These are phyloP conservation scores for Acrocephalus arundinaceus DNA, from an alignment of 2,113 vertebrate genomes.

Conservation along the genomic window DNA sequence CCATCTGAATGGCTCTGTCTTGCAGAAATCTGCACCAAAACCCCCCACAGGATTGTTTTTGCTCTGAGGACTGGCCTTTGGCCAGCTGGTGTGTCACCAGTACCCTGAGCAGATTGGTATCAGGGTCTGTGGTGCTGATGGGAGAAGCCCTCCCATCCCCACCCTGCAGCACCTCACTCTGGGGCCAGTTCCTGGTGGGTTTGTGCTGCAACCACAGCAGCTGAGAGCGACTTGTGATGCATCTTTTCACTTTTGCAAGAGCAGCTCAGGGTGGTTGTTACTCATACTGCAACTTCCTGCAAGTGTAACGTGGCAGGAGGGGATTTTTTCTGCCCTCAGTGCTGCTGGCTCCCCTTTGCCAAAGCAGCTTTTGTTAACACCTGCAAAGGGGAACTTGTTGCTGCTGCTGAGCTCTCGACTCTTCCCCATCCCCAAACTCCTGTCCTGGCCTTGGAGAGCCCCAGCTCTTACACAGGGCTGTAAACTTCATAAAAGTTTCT, in stretches of 20 bases:
- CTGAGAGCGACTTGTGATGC: rapidly evolving
- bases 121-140: not conserved
- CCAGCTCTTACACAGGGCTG: not conserved
- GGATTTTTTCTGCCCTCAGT: not conserved
- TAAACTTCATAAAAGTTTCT: not conserved
- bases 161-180: not conserved
- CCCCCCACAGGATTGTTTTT: not conserved
- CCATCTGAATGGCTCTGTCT: not conserved
- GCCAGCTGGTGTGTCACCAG: rapidly evolving
- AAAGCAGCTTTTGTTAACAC: not conserved
- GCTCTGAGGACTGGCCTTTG: not conserved
- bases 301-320: not conserved
- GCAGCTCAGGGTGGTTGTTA: not conserved
- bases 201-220: rapidly evolving
- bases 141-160: not conserved
- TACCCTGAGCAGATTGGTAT: not conserved
- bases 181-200: rapidly evolving
- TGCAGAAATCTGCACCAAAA: not conserved
- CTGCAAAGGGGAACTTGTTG: not conserved
- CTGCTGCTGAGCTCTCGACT: not conserved
- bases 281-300: not conserved
- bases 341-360: not conserved
- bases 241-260: not conserved
- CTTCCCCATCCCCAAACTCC: not conserved
- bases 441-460: rapidly evolving